Conservation (phyloP, 2,113 vertebrate species). For the Podarcis raffonei region DNA sequence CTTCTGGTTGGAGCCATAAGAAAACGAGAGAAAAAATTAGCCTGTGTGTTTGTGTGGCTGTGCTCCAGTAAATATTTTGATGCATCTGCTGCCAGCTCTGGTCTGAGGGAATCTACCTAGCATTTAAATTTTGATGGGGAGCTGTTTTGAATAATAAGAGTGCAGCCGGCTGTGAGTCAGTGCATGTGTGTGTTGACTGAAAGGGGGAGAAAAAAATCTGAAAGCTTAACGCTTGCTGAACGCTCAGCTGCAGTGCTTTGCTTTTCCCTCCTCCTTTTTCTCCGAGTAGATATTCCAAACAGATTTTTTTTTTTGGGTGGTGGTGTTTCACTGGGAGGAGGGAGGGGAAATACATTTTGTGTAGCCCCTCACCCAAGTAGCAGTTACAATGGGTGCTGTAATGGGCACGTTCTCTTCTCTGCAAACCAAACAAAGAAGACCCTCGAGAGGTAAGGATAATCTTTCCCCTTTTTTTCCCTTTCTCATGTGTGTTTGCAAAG, state of each 20-base stretch:
- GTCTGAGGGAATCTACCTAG: constrained; percentile 70
- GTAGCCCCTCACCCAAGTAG: constrained; percentile 65
- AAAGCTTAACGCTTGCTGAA: constrained; percentile 73
- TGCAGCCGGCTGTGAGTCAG: constrained; percentile 75
- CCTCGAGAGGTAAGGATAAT: constrained; percentile 88
- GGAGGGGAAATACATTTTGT: constrained; percentile 48
- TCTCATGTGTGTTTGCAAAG: constrained; percentile 40
- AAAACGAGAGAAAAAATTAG: constrained; percentile 65
- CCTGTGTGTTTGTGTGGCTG: constrained; percentile 70
- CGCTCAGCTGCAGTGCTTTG: constrained; percentile 73
- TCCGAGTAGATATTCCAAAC: constrained; percentile 52
- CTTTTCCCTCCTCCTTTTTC: constrained; percentile 61
- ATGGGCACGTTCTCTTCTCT: constrained; percentile 96
- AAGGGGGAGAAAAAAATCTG: constrained; percentile 53
- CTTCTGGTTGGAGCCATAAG: constrained; percentile 70
- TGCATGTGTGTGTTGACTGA: constrained; percentile 78
- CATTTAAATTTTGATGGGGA: constrained; percentile 72
- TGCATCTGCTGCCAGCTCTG: constrained; percentile 67
- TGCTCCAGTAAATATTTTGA: constrained; percentile 74
- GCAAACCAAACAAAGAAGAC: constrained; percentile 93
- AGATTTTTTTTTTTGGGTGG: constrained; percentile 62
- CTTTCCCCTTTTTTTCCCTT: constrained; percentile 30
- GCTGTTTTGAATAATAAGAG: constrained; percentile 73
- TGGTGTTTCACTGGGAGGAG: constrained; percentile 39
- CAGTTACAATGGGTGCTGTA: constrained; percentile 91